phyloP scores from a whole-genome alignment of 1,140 invertebrate genomes.

The Caenorhabditis briggsae region DNA sequence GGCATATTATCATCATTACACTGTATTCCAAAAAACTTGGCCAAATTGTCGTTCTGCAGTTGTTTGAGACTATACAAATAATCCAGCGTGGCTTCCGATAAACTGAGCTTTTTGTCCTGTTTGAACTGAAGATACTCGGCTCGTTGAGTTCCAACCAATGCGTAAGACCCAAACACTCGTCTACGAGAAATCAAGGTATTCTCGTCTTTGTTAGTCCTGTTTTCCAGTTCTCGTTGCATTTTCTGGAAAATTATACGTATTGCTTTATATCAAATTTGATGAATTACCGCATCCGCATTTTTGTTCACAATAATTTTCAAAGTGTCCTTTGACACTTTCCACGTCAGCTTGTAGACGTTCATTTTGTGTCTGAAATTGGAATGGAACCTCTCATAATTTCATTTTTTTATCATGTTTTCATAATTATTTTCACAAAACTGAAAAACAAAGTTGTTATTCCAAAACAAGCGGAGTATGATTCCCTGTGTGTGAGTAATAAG shows the following conservation, averaged over 20 bases:
- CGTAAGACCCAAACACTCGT: constrained; percentile 21
- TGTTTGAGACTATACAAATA: constrained; percentile 4
- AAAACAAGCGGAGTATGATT: no score
- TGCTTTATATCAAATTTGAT: background rate
- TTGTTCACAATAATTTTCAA: constrained; percentile 37
- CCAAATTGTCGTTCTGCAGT: constrained; percentile 12
- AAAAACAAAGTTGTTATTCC: no score
- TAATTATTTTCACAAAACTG: no score
- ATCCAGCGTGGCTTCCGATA: background rate
- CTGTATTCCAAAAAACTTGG: constrained; percentile 23
- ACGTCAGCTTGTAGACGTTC: constrained; percentile 37
- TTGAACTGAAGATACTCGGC: constrained; percentile 31
- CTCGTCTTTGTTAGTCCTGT: background rate
- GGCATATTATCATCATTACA: background rate
- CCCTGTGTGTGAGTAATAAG: no score
- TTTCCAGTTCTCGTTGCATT: constrained; percentile 46
- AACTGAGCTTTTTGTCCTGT: background rate
- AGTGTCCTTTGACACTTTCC: background rate
- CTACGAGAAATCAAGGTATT: background rate
- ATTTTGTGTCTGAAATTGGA: background rate
- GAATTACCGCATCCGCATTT: constrained; percentile 11
- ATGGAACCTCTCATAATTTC: background rate
- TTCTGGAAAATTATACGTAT: background rate
- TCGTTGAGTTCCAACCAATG: constrained; percentile 1
- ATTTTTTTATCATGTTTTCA: no score